Evolutionary conservation across 2,113 vertebrate genomes (phyloP), one percentile per base, ranked within the genome.

Genomic region (Menura novaehollandiae): DNA sequence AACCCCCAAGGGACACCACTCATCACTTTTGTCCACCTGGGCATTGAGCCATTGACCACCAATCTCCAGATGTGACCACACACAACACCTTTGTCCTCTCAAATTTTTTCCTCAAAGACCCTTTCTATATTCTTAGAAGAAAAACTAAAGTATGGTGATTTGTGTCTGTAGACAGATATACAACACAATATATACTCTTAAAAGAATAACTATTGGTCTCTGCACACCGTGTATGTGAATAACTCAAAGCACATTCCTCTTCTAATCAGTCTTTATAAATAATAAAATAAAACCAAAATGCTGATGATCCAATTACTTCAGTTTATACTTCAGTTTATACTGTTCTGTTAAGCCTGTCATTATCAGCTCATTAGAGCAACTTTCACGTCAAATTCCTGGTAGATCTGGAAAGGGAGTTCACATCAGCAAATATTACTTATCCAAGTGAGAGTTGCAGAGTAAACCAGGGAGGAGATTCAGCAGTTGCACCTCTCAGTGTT

Each of bases 281-380:
- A 77, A 60, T 23, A 79, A 53, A 19, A 84, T 15, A 67, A 66
- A 94, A 39, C 0, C 0, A 94, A 94, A 82, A 71, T 67, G 37
- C 22, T 88, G 78, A 79, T 72, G 62, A 82, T 37, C 37, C 75
- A 80, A 13, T 73, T 86, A 52, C 35, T 86, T 85, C 63, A 26
- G 49, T 91, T 62, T 51, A 85, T 52, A 43, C 14, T 68, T 83
- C 53, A 68, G 7, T 74, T 37, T 44, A 68, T 33, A 30, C 10
- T 76, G 15, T 55, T 91, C 49, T 72, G 30, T 30, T 68, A 84
- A 91, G 32, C 9, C 47, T 85, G 71, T 83, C 58, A 66, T 89
- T 86, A 92, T 80, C 52, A 84, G 11, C n/a, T 86, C 37, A 73
- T 92, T 92, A 86, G 32, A 75, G 33, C 5, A 74, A 87, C 19